Base-by-base conservation (phyloP, 2,113 vertebrate species). In the Colius striatus region DNA sequence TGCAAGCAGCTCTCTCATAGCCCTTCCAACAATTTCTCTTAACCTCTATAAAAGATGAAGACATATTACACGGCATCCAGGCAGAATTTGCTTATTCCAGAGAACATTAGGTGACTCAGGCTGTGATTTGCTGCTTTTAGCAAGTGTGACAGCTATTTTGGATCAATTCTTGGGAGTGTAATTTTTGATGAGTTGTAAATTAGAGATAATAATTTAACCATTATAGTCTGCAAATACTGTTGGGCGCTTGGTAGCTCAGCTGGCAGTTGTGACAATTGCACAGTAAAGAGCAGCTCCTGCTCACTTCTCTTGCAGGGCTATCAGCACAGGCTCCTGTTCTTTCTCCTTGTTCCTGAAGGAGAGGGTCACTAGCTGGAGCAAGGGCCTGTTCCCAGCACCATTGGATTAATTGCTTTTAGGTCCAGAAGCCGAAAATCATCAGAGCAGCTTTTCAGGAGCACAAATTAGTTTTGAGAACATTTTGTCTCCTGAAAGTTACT, bases 261-360 rank as follows among this genome's bases (percentile, higher is more conserved):
- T 47, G 68, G 54, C 18, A 27, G 34, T 12, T 30, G 75, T 11
- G 75, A 6, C 26, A 48, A 47, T 29, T 21, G 1, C 16, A 1
- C 21, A 16, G 61, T 8, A 4, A 32, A 2, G 2, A 16, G 61
- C 57, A 25, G 22, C 41, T 63, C n/a, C 34, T 30, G 70, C 1
- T 9, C 8, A 1, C 0, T n/a, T 62, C 32, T 0, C 3, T 21
- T 12, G 11, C 12, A 1, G 1, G 22, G 29, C 17, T 23, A 0
- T n/a, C 8, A 2, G n/a, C 2, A 0, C 0, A 3, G 38, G 38
- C 50, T 41, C 12, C 75, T 22, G 16, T 20, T 36, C 16, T 4
- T 15, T 6, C 17, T 4, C 7, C 18, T 8, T 2, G 0, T 8
- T 13, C 32, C 9, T 3, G 0, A 3, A 12, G 30, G 16, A 27